Conservation (phyloP, 2,797 vertebrate species). For the Falco cherrug region DNA sequence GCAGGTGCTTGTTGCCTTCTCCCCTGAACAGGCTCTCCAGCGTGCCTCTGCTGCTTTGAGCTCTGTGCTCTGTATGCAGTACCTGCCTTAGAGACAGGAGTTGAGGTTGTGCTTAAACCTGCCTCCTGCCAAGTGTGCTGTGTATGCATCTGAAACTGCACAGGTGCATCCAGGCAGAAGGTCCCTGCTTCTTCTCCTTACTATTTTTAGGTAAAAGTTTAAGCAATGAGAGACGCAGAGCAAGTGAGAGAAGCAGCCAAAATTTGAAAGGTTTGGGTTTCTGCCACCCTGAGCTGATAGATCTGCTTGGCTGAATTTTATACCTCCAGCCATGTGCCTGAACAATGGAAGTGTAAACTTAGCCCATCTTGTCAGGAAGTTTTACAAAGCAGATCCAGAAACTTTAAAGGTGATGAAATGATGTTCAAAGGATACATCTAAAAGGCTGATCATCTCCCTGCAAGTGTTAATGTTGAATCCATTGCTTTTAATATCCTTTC, state of each 20-base stretch:
- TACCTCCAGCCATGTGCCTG: not conserved
- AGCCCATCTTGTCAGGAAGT: not conserved
- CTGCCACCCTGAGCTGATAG: not conserved
- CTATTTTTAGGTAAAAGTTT: not conserved
- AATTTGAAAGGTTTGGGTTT: not conserved
- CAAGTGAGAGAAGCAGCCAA: not conserved
- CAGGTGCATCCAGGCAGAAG: not conserved
- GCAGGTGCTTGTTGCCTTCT: not conserved
- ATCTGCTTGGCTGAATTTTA: not conserved
- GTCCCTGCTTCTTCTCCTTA: not conserved
- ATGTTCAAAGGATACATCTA: slow-evolving; percentile 88
- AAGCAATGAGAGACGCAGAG: not conserved
- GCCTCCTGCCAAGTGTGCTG: not conserved
- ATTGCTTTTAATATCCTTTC: slow-evolving; percentile 85
- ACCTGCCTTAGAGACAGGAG: not conserved
- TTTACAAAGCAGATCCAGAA: not conserved
- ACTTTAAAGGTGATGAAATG: not conserved
- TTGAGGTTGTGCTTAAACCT: not conserved
- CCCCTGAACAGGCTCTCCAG: not conserved
- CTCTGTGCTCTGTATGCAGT: not conserved
- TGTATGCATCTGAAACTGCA: not conserved
- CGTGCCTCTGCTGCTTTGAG: not conserved
- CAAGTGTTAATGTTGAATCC: slow-evolving; percentile 87
- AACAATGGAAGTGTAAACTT: not conserved
- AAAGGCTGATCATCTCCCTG: slow-evolving; percentile 87